Conservation (phyloP, 2,113 vertebrate species). For the Callopanchax toddi region DNA sequence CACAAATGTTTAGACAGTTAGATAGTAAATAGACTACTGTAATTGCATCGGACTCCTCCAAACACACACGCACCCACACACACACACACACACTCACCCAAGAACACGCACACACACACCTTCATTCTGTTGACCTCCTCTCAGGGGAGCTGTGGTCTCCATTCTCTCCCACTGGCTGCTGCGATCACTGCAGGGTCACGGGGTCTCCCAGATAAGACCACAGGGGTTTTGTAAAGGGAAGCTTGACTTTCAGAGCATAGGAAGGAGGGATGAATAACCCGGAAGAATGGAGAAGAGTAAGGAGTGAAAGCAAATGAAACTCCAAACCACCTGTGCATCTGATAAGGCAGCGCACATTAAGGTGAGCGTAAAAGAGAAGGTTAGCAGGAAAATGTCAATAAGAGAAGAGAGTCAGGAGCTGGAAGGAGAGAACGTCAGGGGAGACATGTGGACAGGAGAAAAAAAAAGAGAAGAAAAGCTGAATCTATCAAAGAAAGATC, state of each 20-base stretch:
- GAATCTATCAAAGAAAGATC: conserved; percentile 55
- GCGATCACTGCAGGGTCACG: conserved; percentile 76
- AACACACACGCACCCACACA: conserved; percentile 28
- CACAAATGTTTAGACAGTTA: conserved; percentile 71
- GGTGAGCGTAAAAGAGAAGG: conserved; percentile 82
- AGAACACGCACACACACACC: conserved; percentile 40
- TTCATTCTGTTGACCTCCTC: conserved; percentile 56
- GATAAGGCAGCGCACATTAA: conserved; percentile 84
- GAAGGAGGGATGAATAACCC: conserved; percentile 85
- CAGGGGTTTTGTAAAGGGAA: conserved; percentile 83
- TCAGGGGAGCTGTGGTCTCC: conserved; percentile 59
- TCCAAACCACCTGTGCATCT: conserved; percentile 84
- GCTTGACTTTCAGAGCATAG: conserved; percentile 90
- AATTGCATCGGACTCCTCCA: conserved; percentile 31
- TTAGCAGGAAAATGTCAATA: conserved; percentile 79
- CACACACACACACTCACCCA: conserved; percentile 40
- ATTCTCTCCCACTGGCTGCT: conserved; percentile 76
- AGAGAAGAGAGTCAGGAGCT: conserved; percentile 52
- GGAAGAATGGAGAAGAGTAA: conserved; percentile 76
- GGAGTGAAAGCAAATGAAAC: conserved; percentile 81
- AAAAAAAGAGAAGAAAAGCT: conserved; percentile 28
- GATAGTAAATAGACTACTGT: conserved; percentile 60
- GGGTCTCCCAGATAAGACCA: conserved; percentile 86
- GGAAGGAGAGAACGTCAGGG: conserved; percentile 38
- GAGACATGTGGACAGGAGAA: conserved; percentile 32